Conservation (phyloP, 2,797 vertebrate species). For the Gallirallus australis region DNA sequence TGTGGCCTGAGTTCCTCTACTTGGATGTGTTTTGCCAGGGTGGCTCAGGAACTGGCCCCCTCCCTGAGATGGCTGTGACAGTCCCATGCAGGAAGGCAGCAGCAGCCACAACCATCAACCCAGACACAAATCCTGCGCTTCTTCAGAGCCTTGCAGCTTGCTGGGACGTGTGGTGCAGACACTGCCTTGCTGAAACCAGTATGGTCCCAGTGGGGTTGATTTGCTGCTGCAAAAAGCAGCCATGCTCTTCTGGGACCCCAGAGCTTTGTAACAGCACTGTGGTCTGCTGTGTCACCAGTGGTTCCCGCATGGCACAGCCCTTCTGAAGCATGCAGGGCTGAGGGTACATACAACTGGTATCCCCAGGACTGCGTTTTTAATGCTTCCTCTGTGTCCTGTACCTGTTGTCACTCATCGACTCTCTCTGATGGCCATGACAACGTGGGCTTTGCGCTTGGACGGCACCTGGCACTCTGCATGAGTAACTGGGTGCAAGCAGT, state of each 20-base stretch:
- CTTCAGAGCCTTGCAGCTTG: too few species aligned
- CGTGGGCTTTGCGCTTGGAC: not conserved
- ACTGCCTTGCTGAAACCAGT: too few species aligned
- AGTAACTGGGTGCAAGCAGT: not conserved
- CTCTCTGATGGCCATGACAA: not conserved
- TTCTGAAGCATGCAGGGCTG: not conserved
- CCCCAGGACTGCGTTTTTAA: not conserved
- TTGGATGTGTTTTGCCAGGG: not conserved
- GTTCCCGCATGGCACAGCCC: fast-evolving
- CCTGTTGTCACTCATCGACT: not conserved
- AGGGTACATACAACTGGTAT: not conserved
- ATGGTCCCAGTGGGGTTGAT: too few species aligned
- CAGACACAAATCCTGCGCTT: too few species aligned
- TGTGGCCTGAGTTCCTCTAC: not conserved
- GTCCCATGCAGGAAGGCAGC: too few species aligned
- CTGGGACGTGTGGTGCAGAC: too few species aligned
- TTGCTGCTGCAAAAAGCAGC: too few species aligned
- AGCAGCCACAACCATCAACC: too few species aligned
- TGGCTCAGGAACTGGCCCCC: not conserved
- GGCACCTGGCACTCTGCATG: not conserved
- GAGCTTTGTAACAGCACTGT: too few species aligned
- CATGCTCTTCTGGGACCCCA: too few species aligned
- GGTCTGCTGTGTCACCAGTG: not conserved
- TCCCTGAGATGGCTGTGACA: too few species aligned
- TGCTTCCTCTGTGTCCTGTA: fast-evolving